phyloP scores from a whole-genome alignment of 2,113 vertebrate genomes.

The Ageneiosus marmoratus region DNA sequence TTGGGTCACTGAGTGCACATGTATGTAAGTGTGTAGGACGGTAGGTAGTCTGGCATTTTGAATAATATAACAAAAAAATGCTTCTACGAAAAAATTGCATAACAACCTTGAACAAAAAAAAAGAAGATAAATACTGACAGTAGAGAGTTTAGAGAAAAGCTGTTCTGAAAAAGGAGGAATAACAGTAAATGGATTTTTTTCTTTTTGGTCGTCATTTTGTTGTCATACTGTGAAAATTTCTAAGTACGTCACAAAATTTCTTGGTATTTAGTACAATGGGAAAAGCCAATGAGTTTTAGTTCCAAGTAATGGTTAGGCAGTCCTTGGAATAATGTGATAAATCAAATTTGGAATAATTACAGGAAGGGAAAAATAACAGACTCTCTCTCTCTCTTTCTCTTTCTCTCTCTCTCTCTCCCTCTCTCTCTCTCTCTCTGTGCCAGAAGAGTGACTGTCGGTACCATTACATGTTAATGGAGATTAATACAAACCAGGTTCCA shows the following conservation, averaged over 20 bases:
- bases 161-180: not conserved
- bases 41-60: no score
- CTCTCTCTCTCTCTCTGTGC: not conserved
- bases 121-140: not conserved
- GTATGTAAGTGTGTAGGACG: no score
- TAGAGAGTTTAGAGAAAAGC: not conserved
- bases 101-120: no score
- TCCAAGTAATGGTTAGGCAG: not conserved
- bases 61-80: no score
- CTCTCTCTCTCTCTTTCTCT: not conserved
- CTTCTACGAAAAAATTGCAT: no score
- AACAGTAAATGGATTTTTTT: not conserved
- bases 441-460: not conserved
- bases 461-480: not conserved
- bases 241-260: not conserved
- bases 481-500: not conserved
- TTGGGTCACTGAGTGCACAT: no score
- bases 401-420: not conserved
- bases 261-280: not conserved
- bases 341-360: slow-evolving; percentile 10
- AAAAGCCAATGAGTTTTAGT: not conserved
- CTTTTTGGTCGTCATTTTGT: not conserved
- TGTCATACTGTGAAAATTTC: not conserved
- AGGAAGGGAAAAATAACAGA: not conserved
- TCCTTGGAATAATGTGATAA: not conserved